These are phyloP conservation scores for Mayetiola destructor DNA, from an alignment of 2,888 invertebrate species.

Conservation along the genomic window DNA sequence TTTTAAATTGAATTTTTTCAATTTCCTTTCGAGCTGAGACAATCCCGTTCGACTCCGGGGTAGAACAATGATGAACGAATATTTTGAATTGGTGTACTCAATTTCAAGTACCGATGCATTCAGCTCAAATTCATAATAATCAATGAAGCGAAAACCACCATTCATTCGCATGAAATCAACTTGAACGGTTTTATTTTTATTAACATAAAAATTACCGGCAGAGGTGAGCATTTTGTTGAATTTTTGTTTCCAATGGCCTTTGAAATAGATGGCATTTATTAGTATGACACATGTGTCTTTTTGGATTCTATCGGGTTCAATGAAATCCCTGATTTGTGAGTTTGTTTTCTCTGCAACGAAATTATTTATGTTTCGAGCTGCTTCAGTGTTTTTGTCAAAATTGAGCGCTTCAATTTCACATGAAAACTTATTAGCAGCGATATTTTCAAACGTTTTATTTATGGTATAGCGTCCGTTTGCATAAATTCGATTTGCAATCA, in stretches of 20 bases:
- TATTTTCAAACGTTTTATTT: background rate
- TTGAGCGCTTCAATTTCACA: constrained; percentile 27
- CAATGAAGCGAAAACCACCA: constrained; percentile 29
- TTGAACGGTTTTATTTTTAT: constrained; percentile 38
- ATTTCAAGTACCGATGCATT: constrained; percentile 50
- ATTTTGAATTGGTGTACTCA: constrained; percentile 50
- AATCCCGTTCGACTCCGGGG: constrained; percentile 56
- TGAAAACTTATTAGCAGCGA: background rate
- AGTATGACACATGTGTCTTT: constrained; percentile 50
- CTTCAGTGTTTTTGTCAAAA: constrained; percentile 39
- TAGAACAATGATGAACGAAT: constrained; percentile 61
- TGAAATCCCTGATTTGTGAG: constrained; percentile 62
- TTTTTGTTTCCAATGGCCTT: constrained; percentile 56
- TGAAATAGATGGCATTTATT: constrained; percentile 77
- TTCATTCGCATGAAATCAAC: constrained; percentile 51
- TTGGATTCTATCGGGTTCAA: constrained; percentile 43
- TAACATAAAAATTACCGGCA: constrained; percentile 48
- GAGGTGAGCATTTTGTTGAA: constrained; percentile 46
- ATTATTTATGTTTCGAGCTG: constrained; percentile 51
- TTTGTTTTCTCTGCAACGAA: constrained; percentile 73
- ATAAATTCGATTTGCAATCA: constrained; percentile 60
- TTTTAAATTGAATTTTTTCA: constrained; percentile 35
- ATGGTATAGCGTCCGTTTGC: constrained; percentile 39
- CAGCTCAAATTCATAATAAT: constrained; percentile 32
- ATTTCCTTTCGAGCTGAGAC: constrained; percentile 42